Evolutionary conservation across 2,888 invertebrate genomes (phyloP).

Genomic region (Arrhopalites spinosus): DNA sequence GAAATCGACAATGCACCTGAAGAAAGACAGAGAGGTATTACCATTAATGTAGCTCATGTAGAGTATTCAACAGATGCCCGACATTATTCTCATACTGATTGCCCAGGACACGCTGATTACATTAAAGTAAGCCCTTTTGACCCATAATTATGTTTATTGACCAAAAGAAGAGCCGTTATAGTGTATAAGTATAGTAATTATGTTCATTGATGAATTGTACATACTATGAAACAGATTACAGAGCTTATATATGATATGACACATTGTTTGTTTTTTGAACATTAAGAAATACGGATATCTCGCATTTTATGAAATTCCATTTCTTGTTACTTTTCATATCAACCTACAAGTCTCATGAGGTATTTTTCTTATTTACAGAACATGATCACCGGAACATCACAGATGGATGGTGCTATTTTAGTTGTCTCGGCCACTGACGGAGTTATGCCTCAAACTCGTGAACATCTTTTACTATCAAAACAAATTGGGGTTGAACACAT

Average conservation of each 20-base stretch:
- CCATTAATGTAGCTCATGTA: constrained; percentile 91
- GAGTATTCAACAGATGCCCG: constrained; percentile 63
- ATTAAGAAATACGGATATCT: too few relatives aligned
- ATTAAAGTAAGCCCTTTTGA: constrained; percentile 72
- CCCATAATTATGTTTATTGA: too few relatives aligned
- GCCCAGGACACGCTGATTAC: constrained; percentile 93
- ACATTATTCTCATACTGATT: constrained; percentile 93
- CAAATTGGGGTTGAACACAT: constrained; percentile 81
- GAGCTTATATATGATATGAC: not conserved
- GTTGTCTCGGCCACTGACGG: constrained; percentile 93
- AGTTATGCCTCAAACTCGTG: constrained; percentile 91
- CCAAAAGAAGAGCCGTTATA: too few relatives aligned
- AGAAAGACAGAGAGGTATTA: constrained; percentile 90
- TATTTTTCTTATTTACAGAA: too few relatives aligned
- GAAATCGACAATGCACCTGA: constrained; percentile 93
- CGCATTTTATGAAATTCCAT: too few relatives aligned
- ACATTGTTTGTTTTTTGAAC: too few relatives aligned
- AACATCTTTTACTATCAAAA: constrained; percentile 86
- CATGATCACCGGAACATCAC: constrained; percentile 93
- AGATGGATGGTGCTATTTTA: constrained; percentile 93
- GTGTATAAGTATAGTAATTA: too few relatives aligned
- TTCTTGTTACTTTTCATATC: too few relatives aligned
- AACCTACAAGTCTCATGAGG: too few relatives aligned
- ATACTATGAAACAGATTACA: constrained; percentile 71
- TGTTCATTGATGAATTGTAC: too few relatives aligned